Base-by-base conservation (phyloP, 1,140 invertebrate genomes). In the Drosophila ogumai region DNA sequence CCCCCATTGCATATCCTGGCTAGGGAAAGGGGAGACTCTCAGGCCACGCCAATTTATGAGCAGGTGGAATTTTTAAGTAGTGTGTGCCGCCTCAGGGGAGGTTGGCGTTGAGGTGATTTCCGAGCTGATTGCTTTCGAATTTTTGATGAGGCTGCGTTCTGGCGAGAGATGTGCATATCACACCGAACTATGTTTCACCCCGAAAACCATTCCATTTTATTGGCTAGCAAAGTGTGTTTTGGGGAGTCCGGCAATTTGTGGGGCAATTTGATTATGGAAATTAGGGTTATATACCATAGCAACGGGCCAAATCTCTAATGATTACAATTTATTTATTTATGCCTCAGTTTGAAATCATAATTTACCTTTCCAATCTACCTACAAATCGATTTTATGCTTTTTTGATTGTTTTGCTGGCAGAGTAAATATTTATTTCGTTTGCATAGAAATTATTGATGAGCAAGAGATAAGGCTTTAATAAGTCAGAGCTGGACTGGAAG, bases 41-140 rank as follows among this genome's bases (percentile, higher is more conserved):
- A n/a, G 46, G 47, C 77, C 38, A 73, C 80, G 84, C 80, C 84
- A 87, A 88, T 87, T 87, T 87, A 87, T 84, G 82, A 73, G 82
- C 82, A 87, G 84, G 84, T 87, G 80, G 80, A 87, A 87, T 86
- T 82, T 86, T 79, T 82, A 87, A 86, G 82, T 79, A 88, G 82
- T 76, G 56, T 76, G 57, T 79, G 65, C 49, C 58, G 59, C 58
- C 58, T 44, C 67, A 41, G 44, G 60, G 71, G 52, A 50, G 68
- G 58, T 63, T 59, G 56, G 60, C 56, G 56, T 55, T 75, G 56
- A 59, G 65, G 75, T 82, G 84, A 86, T 86, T 86, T 82, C 86
- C 81, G 67, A 87, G 66, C 80, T 86, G 82, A 86, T 86, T 86
- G 84, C 82, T 87, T 87, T 86, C 71, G 82, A 75, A 86, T 86